Evolutionary conservation across 2,888 invertebrate species (phyloP), one percentile per base, ranked within the genome.

Genomic region (Malachius bipustulatus): DNA sequence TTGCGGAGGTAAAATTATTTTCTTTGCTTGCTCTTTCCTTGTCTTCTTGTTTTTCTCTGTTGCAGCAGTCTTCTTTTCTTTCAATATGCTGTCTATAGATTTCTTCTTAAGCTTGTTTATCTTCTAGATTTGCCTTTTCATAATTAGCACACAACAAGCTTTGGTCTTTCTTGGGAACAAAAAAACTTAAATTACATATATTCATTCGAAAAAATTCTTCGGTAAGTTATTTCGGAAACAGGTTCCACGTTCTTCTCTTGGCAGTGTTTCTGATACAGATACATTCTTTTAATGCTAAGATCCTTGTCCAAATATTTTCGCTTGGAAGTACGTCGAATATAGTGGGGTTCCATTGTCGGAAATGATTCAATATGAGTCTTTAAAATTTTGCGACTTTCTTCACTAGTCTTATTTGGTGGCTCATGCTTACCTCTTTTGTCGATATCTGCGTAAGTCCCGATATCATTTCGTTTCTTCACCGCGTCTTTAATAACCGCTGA

Each of bases 1-100:
- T 48, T 10, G 40, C 44, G 16, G 38, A 39, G 35, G 48, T 35
- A 44, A 52, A 53, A 26, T 35, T 46, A 15, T 36, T 15, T 35
- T 40, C 46, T 43, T 43, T 32, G 40, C 43, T 6, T 8, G 39
- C 35, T 40, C 42, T 34, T 14, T 36, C 37, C 37, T 39, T 42
- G 32, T 42, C 40, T 12, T 14, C 28, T 15, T 14, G 11, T 29
- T 41, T 39, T 33, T 6, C 24, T 19, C 6, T n/a, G 24, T 19
- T n/a, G n/a, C n/a, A 19, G n/a, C 24, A 19, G n/a, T 19, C 6
- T 19, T 19, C 24, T 19, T 19, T 19, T 8, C 24, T n/a, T 19
- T 6, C n/a, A 19, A 19, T n/a, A 19, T 19, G 24, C n/a, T 6
- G 6, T 19, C n/a, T 6, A n/a, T 19, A 19, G n/a, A 8, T 19